phyloP scores from a whole-genome alignment of 2,113 vertebrate genomes.

The Alligator sinensis region DNA sequence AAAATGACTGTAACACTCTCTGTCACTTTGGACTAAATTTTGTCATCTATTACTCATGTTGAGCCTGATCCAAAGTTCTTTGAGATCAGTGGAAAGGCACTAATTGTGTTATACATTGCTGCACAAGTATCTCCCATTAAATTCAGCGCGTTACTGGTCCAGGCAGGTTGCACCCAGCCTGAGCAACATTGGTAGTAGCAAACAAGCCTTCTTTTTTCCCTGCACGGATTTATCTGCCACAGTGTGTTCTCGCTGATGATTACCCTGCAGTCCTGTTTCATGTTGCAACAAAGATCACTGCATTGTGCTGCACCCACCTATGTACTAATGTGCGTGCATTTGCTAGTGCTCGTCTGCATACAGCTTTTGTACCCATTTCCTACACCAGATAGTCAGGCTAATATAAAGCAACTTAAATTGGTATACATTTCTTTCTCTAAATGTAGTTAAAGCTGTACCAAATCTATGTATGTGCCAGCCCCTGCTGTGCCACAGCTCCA shows the following conservation, averaged over 20 bases:
- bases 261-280: constrained; percentile 56
- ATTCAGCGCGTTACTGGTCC: neutral
- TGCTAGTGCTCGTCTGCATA: neutral
- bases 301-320: neutral
- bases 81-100: neutral
- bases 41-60: neutral
- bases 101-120: neutral
- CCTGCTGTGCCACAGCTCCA: neutral
- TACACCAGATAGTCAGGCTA: neutral
- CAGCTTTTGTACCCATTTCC: neutral
- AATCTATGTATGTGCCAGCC: neutral
- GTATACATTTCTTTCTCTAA: neutral
- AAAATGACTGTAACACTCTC: neutral
- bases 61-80: accelerated
- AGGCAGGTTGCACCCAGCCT: neutral
- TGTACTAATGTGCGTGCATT: neutral
- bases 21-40: accelerated
- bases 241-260: neutral
- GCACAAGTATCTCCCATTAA: neutral
- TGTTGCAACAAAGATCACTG: neutral
- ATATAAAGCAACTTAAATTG: accelerated
- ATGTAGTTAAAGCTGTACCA: neutral
- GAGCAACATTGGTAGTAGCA: neutral
- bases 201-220: neutral
- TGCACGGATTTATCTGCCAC: neutral